Percentiles rank a stretch among this genome's conserved stretches.
Conservation (phyloP, 2,888 invertebrate species). For the Pinctada fucata region DNA sequence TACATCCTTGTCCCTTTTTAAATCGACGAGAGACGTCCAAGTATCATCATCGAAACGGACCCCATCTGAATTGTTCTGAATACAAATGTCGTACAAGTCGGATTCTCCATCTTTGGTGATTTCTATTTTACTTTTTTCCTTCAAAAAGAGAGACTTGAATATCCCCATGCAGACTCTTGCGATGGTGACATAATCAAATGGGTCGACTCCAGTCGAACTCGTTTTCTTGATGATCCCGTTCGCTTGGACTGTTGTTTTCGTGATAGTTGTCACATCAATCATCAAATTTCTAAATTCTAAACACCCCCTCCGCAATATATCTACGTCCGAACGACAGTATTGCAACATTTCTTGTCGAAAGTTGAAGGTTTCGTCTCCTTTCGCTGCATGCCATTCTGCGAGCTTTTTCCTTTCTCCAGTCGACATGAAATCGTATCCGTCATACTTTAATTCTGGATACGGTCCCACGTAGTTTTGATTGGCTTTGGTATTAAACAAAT, state of each 20-base stretch:
- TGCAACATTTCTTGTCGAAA: constrained; percentile 34
- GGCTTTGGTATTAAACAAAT: constrained; percentile 34
- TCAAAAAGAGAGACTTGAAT: too few relatives aligned
- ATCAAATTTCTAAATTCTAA: constrained; percentile 30
- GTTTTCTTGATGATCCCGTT: constrained; percentile 11
- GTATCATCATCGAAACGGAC: constrained; percentile 8
- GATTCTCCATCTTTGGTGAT: constrained; percentile 12
- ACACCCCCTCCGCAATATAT: constrained; percentile 28
- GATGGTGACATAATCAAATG: constrained; percentile 36
- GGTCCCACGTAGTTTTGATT: constrained; percentile 25
- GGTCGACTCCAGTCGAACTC: constrained; percentile 27
- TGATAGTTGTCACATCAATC: constrained; percentile 21
- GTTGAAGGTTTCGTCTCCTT: constrained; percentile 24
- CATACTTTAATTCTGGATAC: constrained; percentile 31
- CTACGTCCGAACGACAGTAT: constrained; percentile 38
- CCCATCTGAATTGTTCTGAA: constrained; percentile 13
- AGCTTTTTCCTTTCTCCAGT: constrained; percentile 16
- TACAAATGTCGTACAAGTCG: neutral
- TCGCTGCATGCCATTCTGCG: constrained; percentile 12
- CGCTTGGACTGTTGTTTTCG: neutral
- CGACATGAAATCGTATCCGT: constrained; percentile 34
- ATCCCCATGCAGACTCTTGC: constrained; percentile 41
- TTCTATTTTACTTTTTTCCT: constrained; percentile 21
- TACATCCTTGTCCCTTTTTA: neutral
- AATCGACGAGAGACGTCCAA: too few relatives aligned